Evolutionary conservation across 2,797 vertebrate genomes (phyloP).

Genomic region (Chloroceryle inda): DNA sequence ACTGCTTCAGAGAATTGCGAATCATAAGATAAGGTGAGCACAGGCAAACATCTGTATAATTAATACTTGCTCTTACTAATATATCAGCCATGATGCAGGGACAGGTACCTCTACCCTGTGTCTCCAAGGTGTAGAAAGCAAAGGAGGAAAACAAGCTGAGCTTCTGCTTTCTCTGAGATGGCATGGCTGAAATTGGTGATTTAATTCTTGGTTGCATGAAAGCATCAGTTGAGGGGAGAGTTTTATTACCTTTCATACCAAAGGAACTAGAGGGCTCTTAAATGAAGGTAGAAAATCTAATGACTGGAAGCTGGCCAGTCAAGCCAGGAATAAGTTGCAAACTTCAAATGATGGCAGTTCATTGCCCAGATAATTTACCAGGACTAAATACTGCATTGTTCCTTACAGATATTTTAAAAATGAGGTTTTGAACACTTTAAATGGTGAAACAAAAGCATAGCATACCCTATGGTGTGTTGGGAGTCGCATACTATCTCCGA

Average conservation of each 20-base stretch:
- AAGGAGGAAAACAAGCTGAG: neutral
- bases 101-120: neutral
- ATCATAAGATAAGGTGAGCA: neutral
- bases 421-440: neutral
- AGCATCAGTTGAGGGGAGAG: neutral
- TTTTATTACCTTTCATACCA: neutral
- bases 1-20: neutral
- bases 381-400: neutral
- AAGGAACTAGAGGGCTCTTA: neutral
- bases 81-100: neutral
- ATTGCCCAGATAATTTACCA: neutral
- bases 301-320: neutral
- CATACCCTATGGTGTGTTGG: neutral
- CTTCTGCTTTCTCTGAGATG: neutral
- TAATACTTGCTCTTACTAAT: neutral
- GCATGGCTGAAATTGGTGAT: neutral
- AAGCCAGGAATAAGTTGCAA: neutral
- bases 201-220: neutral
- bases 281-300: neutral
- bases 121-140: neutral
- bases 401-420: neutral
- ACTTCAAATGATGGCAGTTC: neutral
- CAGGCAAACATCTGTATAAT: neutral
- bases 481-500: rapidly evolving
- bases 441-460: neutral